Evolutionary conservation across 2,113 vertebrate species (phyloP).

Genomic region (Pavo muticus): DNA sequence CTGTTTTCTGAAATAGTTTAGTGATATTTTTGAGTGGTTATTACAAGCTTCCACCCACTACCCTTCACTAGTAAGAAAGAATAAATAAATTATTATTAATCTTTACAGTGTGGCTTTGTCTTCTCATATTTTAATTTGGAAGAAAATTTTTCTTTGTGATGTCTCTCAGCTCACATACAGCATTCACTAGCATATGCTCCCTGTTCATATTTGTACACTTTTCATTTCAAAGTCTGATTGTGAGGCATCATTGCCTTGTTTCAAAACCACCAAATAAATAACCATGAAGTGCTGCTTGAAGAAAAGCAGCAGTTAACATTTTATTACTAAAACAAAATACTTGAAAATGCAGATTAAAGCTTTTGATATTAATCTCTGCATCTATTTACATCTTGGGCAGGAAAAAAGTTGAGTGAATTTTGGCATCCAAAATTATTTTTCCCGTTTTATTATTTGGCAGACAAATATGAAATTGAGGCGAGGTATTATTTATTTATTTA

Average conservation of each 20-base stretch:
- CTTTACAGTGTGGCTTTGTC: neutral
- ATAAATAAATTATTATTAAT: neutral
- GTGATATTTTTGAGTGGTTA: neutral
- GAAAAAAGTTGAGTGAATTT: neutral
- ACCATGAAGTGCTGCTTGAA: neutral
- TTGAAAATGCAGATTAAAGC: neutral
- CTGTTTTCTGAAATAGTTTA: neutral
- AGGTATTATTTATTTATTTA: neutral
- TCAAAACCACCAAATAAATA: neutral
- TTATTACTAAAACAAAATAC: neutral
- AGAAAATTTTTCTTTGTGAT: neutral
- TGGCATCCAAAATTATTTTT: neutral
- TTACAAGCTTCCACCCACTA: neutral
- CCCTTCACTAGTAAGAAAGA: neutral
- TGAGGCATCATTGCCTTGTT: neutral
- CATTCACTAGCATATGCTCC: neutral
- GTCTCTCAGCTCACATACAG: rapidly evolving
- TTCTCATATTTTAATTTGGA: neutral
- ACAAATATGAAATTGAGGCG: neutral
- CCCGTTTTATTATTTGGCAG: neutral
- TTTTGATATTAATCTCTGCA: neutral
- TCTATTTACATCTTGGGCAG: neutral
- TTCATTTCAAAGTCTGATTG: neutral
- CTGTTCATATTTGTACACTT: neutral
- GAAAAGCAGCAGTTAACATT: neutral